Percentiles rank a stretch among this genome's conserved stretches.
phyloP scores from a whole-genome alignment of 2,113 vertebrate species.

The Nymphicus hollandicus region DNA sequence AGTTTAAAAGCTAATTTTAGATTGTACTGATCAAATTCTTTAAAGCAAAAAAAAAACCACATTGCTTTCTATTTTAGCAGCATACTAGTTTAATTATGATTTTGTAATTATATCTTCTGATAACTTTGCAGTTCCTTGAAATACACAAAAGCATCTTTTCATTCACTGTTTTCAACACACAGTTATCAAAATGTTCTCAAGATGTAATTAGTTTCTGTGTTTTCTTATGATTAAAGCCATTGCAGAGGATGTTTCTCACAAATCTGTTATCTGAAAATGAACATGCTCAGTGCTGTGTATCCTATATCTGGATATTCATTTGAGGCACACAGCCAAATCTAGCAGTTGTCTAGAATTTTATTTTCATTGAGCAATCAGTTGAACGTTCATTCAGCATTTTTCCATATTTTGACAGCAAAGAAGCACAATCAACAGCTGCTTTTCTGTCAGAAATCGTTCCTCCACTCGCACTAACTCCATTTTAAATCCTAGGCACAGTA shows the following conservation, averaged over 20 bases:
- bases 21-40: background rate
- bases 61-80: background rate
- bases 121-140: background rate
- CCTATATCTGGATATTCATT: constrained; percentile 47
- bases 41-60: background rate
- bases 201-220: constrained; percentile 53
- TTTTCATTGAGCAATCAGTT: constrained; percentile 47
- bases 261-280: constrained; percentile 6
- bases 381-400: constrained; percentile 40
- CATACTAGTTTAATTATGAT: background rate
- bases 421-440: constrained; percentile 42
- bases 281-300: constrained; percentile 3
- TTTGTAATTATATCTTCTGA: constrained; percentile 2
- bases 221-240: constrained; percentile 41
- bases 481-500: background rate
- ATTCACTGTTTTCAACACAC: constrained; percentile 34
- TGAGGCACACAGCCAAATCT: constrained; percentile 45
- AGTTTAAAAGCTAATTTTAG: background rate
- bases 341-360: constrained; percentile 42
- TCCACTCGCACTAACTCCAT: background rate
- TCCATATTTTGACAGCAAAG: constrained; percentile 21
- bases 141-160: constrained; percentile 6
- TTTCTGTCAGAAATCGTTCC: background rate
- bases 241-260: constrained; percentile 40
- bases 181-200: constrained; percentile 35